phyloP scores from a whole-genome alignment of 2,797 vertebrate genomes.

The Manis crassicaudata region DNA sequence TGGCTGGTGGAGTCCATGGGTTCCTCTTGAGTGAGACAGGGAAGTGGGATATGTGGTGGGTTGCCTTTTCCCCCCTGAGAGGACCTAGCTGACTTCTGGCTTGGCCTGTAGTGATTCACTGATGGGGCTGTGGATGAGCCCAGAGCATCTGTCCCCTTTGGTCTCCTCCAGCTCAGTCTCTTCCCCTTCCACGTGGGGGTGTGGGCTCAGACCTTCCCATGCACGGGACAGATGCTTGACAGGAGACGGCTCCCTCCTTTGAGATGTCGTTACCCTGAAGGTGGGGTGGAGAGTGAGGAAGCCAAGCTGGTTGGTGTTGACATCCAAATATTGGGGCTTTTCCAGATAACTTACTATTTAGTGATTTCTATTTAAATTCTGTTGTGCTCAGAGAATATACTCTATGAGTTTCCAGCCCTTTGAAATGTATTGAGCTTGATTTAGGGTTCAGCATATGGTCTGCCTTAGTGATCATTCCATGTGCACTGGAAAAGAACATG shows the following conservation, averaged over 20 bases:
- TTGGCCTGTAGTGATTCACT: neutral
- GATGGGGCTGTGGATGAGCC: neutral
- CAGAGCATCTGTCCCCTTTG: neutral
- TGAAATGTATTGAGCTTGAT: neutral
- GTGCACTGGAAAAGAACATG: neutral
- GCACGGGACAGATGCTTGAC: neutral
- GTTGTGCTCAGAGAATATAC: neutral
- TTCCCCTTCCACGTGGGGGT: neutral
- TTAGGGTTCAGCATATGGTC: neutral
- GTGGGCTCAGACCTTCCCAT: neutral
- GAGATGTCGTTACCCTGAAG: neutral
- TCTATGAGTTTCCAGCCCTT: neutral
- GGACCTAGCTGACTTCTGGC: neutral
- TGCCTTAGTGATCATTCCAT: neutral
- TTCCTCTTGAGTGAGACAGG: neutral
- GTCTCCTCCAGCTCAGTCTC: neutral
- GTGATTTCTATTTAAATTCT: neutral
- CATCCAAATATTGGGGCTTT: neutral
- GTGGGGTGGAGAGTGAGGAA: neutral
- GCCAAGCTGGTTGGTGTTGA: neutral
- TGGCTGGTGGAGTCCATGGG: neutral
- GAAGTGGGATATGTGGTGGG: neutral
- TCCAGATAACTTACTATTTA: neutral
- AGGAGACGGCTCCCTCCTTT: neutral
- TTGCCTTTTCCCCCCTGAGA: neutral